phyloP scores from a whole-genome alignment of 2,888 invertebrate genomes.

The Iselma pallidipennis region DNA sequence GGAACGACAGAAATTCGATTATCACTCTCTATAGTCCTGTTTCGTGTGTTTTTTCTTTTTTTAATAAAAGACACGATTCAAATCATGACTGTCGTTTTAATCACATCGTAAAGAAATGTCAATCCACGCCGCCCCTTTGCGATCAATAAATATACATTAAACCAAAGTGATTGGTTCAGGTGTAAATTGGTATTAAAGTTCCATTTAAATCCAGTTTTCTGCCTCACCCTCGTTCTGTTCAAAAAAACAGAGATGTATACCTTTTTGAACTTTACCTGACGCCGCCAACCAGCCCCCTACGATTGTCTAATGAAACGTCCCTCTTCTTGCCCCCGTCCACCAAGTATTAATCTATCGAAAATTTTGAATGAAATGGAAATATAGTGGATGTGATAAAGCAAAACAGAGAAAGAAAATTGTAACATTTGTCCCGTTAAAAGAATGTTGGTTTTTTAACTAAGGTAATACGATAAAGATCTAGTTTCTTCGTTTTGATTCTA shows the following conservation, averaged over 20 bases:
- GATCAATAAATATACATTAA: neutral
- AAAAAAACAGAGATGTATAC: slow-evolving; percentile 19
- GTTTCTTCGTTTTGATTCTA: neutral
- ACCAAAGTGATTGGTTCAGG: neutral
- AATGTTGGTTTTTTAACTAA: neutral
- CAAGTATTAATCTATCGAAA: slow-evolving; percentile 46
- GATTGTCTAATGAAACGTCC: slow-evolving; percentile 45
- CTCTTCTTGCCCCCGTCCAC: slow-evolving; percentile 35
- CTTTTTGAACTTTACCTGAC: slow-evolving; percentile 41
- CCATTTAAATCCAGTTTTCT: slow-evolving; percentile 1
- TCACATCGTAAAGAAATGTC: neutral
- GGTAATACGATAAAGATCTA: neutral
- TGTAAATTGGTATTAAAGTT: neutral
- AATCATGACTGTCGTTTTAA: neutral
- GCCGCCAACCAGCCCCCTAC: slow-evolving; percentile 32
- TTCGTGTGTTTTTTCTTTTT: too few relatives aligned
- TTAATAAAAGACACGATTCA: neutral
- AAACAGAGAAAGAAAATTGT: slow-evolving; percentile 3
- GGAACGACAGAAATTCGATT: neutral
- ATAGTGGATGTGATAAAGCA: neutral
- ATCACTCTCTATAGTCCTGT: neutral
- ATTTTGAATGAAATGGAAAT: slow-evolving; percentile 36
- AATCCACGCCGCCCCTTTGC: neutral
- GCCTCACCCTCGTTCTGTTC: neutral
- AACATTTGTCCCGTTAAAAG: neutral